Evolutionary conservation across 2,797 vertebrate genomes (phyloP).

Genomic region (Hemibagrus guttatus): DNA sequence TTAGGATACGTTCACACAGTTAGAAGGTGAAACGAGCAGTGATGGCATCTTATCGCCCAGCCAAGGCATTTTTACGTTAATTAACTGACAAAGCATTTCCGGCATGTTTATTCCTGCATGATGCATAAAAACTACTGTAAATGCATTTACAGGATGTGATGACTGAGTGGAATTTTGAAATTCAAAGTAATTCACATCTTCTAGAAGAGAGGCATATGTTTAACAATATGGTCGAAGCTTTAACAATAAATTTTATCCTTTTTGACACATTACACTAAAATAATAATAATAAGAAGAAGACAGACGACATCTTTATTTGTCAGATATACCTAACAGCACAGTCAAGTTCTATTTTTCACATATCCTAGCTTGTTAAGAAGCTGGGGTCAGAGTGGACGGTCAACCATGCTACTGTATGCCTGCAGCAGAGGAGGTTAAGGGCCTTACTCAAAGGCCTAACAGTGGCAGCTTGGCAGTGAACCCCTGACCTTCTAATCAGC

Average conservation of each 20-base stretch:
- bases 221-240: neutral
- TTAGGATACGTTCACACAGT: neutral
- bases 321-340: too few species aligned
- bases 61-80: conserved; percentile 1
- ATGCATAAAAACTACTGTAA: neutral
- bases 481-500: too few species aligned
- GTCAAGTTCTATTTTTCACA: too few species aligned
- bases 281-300: too few species aligned
- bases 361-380: too few species aligned
- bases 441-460: too few species aligned
- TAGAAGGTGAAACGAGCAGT: neutral
- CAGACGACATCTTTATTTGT: too few species aligned
- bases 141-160: conserved; percentile 2
- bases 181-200: neutral
- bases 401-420: too few species aligned
- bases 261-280: neutral
- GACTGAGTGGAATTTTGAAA: neutral
- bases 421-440: too few species aligned
- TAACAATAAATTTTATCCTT: neutral
- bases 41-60: neutral
- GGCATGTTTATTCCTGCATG: neutral
- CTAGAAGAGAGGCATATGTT: neutral
- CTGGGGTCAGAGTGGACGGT: too few species aligned
- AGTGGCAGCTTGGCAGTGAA: too few species aligned
- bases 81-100: neutral